phyloP scores from a whole-genome alignment of 2,888 invertebrate genomes.

The Quadriops clusia region DNA sequence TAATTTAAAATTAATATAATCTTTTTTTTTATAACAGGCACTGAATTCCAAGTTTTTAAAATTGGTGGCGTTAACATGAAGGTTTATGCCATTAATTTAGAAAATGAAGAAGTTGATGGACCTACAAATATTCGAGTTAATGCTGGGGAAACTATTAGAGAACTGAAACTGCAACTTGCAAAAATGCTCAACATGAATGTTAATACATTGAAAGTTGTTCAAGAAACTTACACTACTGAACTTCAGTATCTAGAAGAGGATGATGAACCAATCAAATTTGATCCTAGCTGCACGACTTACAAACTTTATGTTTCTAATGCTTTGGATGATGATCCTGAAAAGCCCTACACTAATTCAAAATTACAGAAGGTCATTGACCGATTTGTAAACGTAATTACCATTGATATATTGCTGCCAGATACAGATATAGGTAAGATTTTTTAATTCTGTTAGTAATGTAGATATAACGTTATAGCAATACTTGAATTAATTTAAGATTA shows the following conservation, averaged over 20 bases:
- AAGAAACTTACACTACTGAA: slow-evolving; percentile 35
- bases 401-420: slow-evolving; percentile 51
- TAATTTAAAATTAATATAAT: slow-evolving; percentile 6
- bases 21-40: slow-evolving; percentile 21
- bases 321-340: slow-evolving; percentile 39
- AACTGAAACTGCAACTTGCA: slow-evolving; percentile 45
- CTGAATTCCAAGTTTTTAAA: slow-evolving; percentile 48
- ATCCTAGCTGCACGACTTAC: slow-evolving; percentile 30
- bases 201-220: slow-evolving; percentile 27
- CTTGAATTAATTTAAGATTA: not conserved
- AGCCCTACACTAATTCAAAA: slow-evolving; percentile 37
- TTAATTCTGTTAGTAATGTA: slow-evolving; percentile 5
- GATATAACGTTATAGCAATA: not conserved
- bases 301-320: slow-evolving; percentile 42
- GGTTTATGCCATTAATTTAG: slow-evolving; percentile 50
- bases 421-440: slow-evolving; percentile 42
- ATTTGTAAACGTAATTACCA: slow-evolving; percentile 49
- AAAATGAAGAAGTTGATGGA: slow-evolving; percentile 48
- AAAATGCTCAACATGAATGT: slow-evolving; percentile 33
- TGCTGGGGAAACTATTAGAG: slow-evolving; percentile 42
- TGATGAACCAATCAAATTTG: slow-evolving; percentile 31
- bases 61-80: slow-evolving; percentile 49
- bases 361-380: slow-evolving; percentile 43
- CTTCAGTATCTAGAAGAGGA: slow-evolving; percentile 33
- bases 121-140: slow-evolving; percentile 49